phyloP scores from a whole-genome alignment of 1,140 invertebrate species.

The Drosophila kurseongensis region DNA sequence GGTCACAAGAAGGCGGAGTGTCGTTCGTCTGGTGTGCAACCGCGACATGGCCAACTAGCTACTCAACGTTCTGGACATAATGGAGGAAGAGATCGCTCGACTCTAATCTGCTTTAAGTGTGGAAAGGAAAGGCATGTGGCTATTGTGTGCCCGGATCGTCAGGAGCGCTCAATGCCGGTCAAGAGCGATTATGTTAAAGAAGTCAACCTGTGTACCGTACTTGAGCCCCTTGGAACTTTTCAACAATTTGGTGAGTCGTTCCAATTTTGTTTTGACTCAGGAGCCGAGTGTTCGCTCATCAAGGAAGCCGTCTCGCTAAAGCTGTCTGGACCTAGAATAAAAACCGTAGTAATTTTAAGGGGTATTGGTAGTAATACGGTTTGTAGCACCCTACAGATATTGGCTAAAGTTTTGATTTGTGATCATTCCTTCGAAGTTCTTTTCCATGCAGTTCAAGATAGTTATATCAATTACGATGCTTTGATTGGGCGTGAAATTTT shows the following conservation, averaged over 20 bases:
- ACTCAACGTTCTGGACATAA: neutral
- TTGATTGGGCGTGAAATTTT: too few species aligned
- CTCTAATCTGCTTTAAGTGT: constrained; percentile 13
- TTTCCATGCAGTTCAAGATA: neutral
- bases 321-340: too few species aligned
- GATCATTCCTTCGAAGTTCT: neutral
- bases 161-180: constrained; percentile 3
- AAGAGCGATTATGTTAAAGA: constrained; percentile 11
- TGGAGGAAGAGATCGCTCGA: neutral
- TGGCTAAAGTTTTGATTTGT: neutral
- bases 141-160: constrained; percentile 12
- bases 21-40: neutral
- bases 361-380: too few species aligned
- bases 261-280: too few species aligned
- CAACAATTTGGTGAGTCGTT: too few species aligned
- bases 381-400: neutral
- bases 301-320: too few species aligned
- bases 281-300: too few species aligned
- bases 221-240: too few species aligned
- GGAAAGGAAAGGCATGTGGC: constrained; percentile 7
- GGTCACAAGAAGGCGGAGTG: neutral
- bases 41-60: neutral
- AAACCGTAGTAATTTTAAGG: too few species aligned
- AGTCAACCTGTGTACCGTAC: constrained; percentile 11
- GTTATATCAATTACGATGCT: too few species aligned